Evolutionary conservation across 2,888 invertebrate species (phyloP).

Genomic region (Sesia bembeciformis): DNA sequence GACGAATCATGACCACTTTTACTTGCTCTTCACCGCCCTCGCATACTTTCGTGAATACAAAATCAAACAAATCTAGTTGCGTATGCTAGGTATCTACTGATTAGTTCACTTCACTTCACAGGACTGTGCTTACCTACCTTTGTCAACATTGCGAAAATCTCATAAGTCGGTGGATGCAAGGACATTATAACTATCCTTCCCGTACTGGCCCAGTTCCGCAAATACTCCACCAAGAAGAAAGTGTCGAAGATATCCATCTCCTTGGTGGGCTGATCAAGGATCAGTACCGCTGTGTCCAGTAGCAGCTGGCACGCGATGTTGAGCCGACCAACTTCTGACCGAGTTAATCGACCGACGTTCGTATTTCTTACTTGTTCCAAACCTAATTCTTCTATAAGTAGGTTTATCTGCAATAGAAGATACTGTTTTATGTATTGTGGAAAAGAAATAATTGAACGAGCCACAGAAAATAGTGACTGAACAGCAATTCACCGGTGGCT

Average conservation of each 20-base stretch:
- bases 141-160: slow-evolving; percentile 94
- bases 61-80: too few relatives aligned
- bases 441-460: too few relatives aligned
- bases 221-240: slow-evolving; percentile 94
- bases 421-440: background rate
- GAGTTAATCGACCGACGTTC: slow-evolving; percentile 87
- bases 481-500: too few relatives aligned
- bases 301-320: slow-evolving; percentile 93
- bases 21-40: too few relatives aligned
- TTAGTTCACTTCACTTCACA: too few relatives aligned
- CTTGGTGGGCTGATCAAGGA: slow-evolving; percentile 90
- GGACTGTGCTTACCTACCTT: slow-evolving; percentile 46
- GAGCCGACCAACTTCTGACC: slow-evolving; percentile 89
- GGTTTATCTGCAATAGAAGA: slow-evolving; percentile 80
- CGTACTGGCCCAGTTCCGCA: slow-evolving; percentile 90
- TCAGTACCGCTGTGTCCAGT: slow-evolving; percentile 88
- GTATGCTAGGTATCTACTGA: too few relatives aligned
- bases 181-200: slow-evolving; percentile 92
- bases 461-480: too few relatives aligned
- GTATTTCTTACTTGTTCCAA: slow-evolving; percentile 92
- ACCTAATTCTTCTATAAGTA: slow-evolving; percentile 92
- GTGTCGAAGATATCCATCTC: slow-evolving; percentile 97
- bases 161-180: slow-evolving; percentile 94
- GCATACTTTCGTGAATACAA: too few relatives aligned
- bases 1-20: too few relatives aligned